Conservation (phyloP, 2,113 vertebrate species). For the Anseranas semipalmata region DNA sequence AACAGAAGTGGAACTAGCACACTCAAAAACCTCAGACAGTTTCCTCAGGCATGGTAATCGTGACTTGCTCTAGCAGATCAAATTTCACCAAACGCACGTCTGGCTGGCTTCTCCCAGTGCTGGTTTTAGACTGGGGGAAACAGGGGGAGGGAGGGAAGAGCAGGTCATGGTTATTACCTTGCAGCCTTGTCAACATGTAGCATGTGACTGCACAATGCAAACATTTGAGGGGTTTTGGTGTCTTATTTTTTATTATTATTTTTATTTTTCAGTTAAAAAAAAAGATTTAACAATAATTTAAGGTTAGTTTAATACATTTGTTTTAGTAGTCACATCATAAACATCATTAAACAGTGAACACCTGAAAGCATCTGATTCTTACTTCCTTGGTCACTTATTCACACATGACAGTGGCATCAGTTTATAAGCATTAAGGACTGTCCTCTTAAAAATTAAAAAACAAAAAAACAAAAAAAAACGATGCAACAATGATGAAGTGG, state of each 20-base stretch:
- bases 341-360: not conserved
- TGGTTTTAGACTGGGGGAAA: not conserved
- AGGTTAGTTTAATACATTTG: not conserved
- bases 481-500: not conserved
- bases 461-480: not conserved
- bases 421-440: not conserved
- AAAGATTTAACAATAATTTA: not conserved
- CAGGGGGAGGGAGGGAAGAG: not conserved
- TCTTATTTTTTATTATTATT: too few relatives aligned
- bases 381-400: not conserved
- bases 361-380: not conserved
- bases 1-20: not conserved
- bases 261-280: too few relatives aligned
- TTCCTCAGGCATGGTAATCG: not conserved
- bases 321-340: not conserved
- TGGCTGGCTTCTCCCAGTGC: not conserved
- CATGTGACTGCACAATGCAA: rapidly evolving
- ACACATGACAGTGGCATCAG: not conserved
- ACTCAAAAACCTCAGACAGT: not conserved
- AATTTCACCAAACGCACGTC: not conserved
- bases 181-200: not conserved
- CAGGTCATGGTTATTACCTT: not conserved
- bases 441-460: not conserved
- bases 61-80: not conserved
- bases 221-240: not conserved